Percentiles rank a stretch among this genome's conserved stretches.
Evolutionary conservation across 2,113 vertebrate genomes (phyloP).

Genomic region (Lamprotornis superbus): DNA sequence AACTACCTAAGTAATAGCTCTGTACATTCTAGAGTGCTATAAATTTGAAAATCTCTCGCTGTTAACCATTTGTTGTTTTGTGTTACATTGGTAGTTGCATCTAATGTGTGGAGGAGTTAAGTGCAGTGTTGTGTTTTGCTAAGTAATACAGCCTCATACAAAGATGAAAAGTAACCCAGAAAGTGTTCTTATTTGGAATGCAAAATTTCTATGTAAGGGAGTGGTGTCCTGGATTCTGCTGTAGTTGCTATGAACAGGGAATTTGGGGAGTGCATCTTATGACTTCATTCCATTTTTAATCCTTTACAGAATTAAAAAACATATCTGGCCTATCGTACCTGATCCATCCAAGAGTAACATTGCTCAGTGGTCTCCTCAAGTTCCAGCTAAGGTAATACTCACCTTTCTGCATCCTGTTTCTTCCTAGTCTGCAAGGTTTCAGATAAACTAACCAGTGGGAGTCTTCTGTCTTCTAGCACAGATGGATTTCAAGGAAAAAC

Average conservation of each 20-base stretch:
- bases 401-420: background rate
- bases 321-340: constrained; percentile 92
- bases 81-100: background rate
- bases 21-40: background rate
- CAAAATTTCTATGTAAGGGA: background rate
- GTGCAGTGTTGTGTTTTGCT: background rate
- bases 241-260: background rate
- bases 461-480: background rate
- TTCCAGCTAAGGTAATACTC: constrained; percentile 81
- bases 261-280: background rate
- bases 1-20: background rate
- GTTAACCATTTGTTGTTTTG: background rate
- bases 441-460: background rate
- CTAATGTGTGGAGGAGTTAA: background rate
- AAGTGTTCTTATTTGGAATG: background rate
- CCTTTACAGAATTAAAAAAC: constrained; percentile 85
- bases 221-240: background rate
- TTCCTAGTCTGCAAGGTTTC: background rate
- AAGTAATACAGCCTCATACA: background rate
- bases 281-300: background rate
- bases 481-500: background rate
- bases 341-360: constrained; percentile 94
- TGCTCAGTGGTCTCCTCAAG: constrained; percentile 91
- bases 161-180: background rate
- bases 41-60: background rate